Evolutionary conservation across 2,888 invertebrate species (phyloP).

Genomic region (Plagodis dolabraria): DNA sequence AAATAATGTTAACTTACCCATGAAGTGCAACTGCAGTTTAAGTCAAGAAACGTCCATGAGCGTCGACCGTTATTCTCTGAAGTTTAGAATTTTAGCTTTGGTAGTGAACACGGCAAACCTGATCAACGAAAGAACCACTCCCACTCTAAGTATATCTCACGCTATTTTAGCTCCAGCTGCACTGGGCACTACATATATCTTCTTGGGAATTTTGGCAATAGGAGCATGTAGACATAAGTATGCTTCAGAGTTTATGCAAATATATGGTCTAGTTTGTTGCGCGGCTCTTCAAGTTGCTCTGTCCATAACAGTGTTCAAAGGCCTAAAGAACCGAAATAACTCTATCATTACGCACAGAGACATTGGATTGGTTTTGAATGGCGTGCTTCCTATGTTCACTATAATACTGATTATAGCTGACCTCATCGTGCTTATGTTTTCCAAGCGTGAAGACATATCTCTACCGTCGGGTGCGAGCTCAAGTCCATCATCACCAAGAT

Average conservation of each 20-base stretch:
- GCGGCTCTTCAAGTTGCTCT: slow-evolving; percentile 50
- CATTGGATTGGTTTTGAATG: slow-evolving; percentile 58
- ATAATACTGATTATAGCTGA: slow-evolving; percentile 60
- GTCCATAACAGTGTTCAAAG: slow-evolving; percentile 54
- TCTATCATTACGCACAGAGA: slow-evolving; percentile 27
- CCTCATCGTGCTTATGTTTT: slow-evolving; percentile 56
- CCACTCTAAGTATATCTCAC: slow-evolving; percentile 53
- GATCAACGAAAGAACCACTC: slow-evolving; percentile 65
- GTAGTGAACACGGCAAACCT: slow-evolving; percentile 64
- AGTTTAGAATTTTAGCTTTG: slow-evolving; percentile 57
- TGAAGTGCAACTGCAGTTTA: slow-evolving; percentile 44
- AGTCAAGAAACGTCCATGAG: slow-evolving; percentile 55
- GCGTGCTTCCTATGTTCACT: slow-evolving; percentile 63
- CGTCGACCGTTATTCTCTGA: slow-evolving; percentile 50
- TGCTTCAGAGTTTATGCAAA: slow-evolving; percentile 59
- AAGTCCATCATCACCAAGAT: background rate
- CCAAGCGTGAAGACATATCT: slow-evolving; percentile 42
- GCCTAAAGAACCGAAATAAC: slow-evolving; percentile 35
- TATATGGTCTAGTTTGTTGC: slow-evolving; percentile 59
- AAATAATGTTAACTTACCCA: slow-evolving; percentile 27
- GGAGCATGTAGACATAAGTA: slow-evolving; percentile 39
- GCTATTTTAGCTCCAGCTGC: slow-evolving; percentile 62
- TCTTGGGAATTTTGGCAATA: slow-evolving; percentile 53
- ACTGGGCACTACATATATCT: slow-evolving; percentile 59
- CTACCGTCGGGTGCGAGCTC: background rate